These are phyloP conservation scores for Pipistrellus pipistrellus DNA, from an alignment of 2,797 vertebrate genomes.

Conservation along the genomic window DNA sequence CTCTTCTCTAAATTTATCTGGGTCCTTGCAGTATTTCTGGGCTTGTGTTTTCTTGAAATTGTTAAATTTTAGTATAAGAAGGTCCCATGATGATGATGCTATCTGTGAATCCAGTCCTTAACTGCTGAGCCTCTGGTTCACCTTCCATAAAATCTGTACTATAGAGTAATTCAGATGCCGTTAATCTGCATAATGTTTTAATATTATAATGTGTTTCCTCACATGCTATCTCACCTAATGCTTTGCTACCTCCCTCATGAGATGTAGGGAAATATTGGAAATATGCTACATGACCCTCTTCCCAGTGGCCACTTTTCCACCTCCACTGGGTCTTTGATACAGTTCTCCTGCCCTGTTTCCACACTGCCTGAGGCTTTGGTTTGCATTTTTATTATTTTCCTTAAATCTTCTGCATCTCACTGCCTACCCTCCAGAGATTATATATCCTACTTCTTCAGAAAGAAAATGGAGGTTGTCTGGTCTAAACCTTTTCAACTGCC, in stretches of 20 bases:
- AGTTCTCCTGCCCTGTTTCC: neutral
- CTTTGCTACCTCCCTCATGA: neutral
- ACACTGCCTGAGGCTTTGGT: neutral
- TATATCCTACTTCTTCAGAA: neutral
- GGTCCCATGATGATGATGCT: neutral
- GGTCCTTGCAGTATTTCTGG: neutral
- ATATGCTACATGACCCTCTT: neutral
- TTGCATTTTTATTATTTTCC: constrained; percentile 17
- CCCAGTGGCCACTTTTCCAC: neutral
- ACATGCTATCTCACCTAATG: neutral
- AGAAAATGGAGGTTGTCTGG: neutral
- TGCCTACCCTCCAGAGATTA: neutral
- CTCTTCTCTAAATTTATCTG: neutral
- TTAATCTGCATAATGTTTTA: neutral
- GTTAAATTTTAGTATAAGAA: neutral
- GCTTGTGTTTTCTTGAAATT: neutral
- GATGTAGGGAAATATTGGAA: neutral
- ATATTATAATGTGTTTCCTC: neutral
- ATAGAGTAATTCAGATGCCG: neutral
- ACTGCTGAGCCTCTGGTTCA: neutral
- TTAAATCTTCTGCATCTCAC: neutral
- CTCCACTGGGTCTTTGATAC: fast-evolving
- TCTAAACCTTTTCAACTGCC: neutral
- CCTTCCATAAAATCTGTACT: neutral
- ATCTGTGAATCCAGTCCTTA: neutral